Evolutionary conservation across 2,797 vertebrate genomes (phyloP), one percentile per base, ranked within the genome.

Genomic region (Paguma larvata): DNA sequence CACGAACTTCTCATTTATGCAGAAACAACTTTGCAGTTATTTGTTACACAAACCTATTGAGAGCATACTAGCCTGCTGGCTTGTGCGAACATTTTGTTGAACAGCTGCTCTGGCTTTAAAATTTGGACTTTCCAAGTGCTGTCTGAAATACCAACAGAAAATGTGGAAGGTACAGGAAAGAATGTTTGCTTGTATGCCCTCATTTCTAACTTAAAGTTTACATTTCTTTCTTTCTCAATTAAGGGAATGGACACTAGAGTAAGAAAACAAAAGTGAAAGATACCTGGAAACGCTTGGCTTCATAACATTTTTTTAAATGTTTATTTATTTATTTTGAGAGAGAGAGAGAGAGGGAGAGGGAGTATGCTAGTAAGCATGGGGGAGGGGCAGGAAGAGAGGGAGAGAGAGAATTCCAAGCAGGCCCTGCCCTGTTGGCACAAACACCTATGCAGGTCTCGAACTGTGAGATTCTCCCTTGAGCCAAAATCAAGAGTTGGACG

Each of bases 21-120:
- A 97, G 73, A 97, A 94, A 93, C 83, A 95, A 95, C 85, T 92
- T 91, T 86, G 68, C 83, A 91, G 91, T 95, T 97, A 95, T 95
- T 96, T 97, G 96, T 94, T 98, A 94, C 91, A 97, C 83, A 98
- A 97, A 90, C 62, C 97, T 95, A 86, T 93, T 86, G 96, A 98
- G 97, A 96, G 85, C 46, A 56, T 25, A 14, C 68, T 94, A 88
- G 90, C 87, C 92, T 89, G 80, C 91, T 97, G 95, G 95, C 95
- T 95, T 90, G 19, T 91, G 92, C 62, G 67, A 97, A 86, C 85
- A 97, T 95, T 95, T 96, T 97, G 85, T 85, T 96, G 94, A 97
- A 95, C 97, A 97, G 96, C 94, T 97, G 95, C 91, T 98, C 94
- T 97, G 94, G 89, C 96, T 97, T 97, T 88, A 96, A 94, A 95